Conservation (phyloP, 2,113 vertebrate species). For the Equus przewalskii region DNA sequence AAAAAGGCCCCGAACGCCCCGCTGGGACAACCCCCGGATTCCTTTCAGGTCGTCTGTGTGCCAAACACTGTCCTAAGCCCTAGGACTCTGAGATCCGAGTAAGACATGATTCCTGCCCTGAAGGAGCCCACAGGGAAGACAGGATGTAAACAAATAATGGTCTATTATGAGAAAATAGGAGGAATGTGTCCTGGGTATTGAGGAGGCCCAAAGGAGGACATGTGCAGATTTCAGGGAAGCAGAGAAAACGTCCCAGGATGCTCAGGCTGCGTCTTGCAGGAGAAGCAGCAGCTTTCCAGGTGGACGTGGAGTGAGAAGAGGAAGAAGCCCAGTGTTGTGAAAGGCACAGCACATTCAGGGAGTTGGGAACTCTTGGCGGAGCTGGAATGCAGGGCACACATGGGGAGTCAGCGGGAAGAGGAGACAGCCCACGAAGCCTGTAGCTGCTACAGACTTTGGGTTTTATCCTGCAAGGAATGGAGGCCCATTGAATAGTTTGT, state of each 20-base stretch:
- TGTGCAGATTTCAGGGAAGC: neutral
- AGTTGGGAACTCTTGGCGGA: neutral
- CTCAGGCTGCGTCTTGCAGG: neutral
- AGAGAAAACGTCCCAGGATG: neutral
- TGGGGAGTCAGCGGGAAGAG: no score
- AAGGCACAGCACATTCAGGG: neutral
- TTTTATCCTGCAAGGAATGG: neutral
- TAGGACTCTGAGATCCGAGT: neutral
- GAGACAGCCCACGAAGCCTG: neutral
- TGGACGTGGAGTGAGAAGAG: neutral
- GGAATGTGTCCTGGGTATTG: neutral
- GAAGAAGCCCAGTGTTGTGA: neutral
- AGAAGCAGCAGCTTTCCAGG: neutral
- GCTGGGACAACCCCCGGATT: neutral
- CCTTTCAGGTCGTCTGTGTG: neutral
- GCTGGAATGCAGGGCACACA: accelerated
- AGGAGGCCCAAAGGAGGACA: neutral
- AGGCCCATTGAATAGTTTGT: neutral
- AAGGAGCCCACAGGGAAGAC: neutral
- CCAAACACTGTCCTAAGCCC: neutral
- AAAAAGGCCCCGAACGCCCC: neutral
- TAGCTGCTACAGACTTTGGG: neutral
- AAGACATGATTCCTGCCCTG: neutral
- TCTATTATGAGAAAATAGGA: neutral
- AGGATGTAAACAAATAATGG: neutral